A percentile compares a stretch with the other conserved stretches of the same genome.
These are phyloP conservation scores for Tetranychus cinnabarinus DNA, from an alignment of 1,140 invertebrate species.

Conservation along the genomic window DNA sequence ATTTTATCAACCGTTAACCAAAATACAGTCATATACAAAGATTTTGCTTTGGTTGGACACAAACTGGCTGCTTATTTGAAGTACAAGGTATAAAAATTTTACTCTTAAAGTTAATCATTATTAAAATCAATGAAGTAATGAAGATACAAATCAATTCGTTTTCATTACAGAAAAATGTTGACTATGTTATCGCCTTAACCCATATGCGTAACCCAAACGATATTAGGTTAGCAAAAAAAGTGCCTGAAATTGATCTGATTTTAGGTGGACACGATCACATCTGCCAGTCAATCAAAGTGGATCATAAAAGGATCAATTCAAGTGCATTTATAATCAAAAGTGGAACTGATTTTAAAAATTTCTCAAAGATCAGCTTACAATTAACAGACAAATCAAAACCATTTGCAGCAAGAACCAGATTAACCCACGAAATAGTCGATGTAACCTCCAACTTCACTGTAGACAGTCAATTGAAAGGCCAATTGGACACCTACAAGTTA, in stretches of 20 bases:
- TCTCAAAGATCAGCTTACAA: conserved; percentile 22
- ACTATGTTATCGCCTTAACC: conserved; percentile 65
- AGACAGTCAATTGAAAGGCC: conserved; percentile 41
- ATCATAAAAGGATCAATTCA: conserved; percentile 29
- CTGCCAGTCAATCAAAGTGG: conserved; percentile 45
- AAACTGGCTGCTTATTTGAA: conserved; percentile 46
- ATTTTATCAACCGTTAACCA: conserved; percentile 64
- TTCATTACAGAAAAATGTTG: conserved; percentile 36
- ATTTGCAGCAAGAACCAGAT: conserved; percentile 23
- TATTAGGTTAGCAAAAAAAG: conserved; percentile 46
- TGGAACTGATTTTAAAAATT: conserved; percentile 60
- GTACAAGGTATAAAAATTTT: conserved; percentile 32
- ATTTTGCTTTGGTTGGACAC: conserved; percentile 52
- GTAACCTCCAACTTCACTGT: conserved; percentile 28
- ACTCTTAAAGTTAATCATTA: background rate
- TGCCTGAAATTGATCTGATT: conserved; percentile 57
- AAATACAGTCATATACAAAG: conserved; percentile 59
- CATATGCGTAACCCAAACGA: conserved; percentile 81
- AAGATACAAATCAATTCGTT: background rate
- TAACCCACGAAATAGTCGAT: no score
- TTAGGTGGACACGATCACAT: conserved; percentile 66
- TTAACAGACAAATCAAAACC: conserved; percentile 42
- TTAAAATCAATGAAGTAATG: no score
- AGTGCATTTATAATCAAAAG: conserved; percentile 48
- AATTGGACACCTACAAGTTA: conserved; percentile 45